Conservation (phyloP, 1,140 invertebrate genomes). For the Bradysia coprophila region DNA sequence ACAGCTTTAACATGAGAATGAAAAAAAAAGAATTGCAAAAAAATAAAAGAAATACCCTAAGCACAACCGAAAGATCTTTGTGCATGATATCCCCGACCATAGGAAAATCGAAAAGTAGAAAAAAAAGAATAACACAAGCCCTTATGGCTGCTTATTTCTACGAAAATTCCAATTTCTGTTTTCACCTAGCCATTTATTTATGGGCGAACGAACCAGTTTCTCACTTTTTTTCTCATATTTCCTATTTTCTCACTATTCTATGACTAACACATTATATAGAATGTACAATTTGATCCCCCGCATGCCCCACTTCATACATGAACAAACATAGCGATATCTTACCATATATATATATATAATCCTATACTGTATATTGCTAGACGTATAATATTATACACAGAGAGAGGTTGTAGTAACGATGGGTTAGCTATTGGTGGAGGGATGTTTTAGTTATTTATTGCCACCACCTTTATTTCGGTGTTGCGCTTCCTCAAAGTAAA, state of each 20-base stretch:
- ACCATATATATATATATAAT: too few species aligned
- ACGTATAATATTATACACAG: too few species aligned
- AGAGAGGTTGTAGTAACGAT: not conserved
- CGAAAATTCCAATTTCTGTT: conserved; percentile 2
- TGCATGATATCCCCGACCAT: not conserved
- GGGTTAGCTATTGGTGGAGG: not conserved
- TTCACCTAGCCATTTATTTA: conserved; percentile 3
- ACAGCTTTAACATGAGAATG: not conserved
- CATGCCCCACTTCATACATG: too few species aligned
- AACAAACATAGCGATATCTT: too few species aligned
- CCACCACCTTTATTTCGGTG: not conserved
- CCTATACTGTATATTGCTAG: too few species aligned
- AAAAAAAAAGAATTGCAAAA: not conserved
- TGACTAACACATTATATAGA: not conserved
- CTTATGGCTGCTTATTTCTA: not conserved
- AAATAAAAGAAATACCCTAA: not conserved
- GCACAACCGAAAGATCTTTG: not conserved
- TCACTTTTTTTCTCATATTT: not conserved
- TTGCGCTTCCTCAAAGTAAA: not conserved
- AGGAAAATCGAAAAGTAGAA: not conserved
- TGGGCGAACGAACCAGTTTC: conserved; percentile 2
- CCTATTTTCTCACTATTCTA: not conserved
- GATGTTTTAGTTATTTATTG: not conserved
- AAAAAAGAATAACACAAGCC: not conserved
- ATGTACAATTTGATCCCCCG: too few species aligned